Percentiles rank a stretch among this genome's conserved stretches.
Evolutionary conservation across 2,797 vertebrate species (phyloP).

Genomic region (Sebastes umbrosus): DNA sequence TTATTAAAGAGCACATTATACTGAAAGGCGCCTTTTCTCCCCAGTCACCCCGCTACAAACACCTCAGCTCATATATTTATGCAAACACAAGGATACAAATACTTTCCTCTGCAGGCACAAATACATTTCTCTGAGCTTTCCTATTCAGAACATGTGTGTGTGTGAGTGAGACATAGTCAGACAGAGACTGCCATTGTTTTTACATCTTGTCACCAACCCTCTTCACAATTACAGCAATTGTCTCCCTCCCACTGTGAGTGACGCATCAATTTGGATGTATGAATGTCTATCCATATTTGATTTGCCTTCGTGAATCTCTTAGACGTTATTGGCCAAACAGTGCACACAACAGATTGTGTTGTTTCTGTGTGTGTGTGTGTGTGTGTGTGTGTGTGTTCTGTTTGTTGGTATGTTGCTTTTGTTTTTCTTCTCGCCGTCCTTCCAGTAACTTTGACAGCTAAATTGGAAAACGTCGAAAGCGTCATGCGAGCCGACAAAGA

Average conservation of each 20-base stretch:
- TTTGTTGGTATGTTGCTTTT: neutral
- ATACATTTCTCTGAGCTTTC: constrained; percentile 21
- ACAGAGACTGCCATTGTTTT: constrained; percentile 39
- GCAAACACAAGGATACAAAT: constrained; percentile 41
- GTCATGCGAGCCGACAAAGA: constrained; percentile 28
- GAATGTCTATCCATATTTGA: constrained; percentile 42
- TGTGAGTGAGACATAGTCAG: neutral
- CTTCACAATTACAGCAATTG: constrained; percentile 39
- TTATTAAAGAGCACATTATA: constrained; percentile 77
- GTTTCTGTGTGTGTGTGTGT: neutral
- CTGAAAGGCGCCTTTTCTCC: constrained; percentile 15
- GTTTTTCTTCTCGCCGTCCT: neutral
- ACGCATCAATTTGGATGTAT: constrained; percentile 36
- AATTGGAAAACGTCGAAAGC: constrained; percentile 53
- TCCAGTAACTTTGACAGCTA: constrained; percentile 54
- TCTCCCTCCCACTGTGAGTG: constrained; percentile 32
- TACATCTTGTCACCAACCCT: constrained; percentile 20
- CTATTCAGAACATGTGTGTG: neutral
- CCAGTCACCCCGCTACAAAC: neutral
- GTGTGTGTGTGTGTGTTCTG: neutral
- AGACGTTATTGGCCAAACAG: constrained; percentile 1
- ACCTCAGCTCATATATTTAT: constrained; percentile 32
- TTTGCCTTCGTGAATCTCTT: constrained; percentile 21
- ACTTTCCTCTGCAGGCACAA: constrained; percentile 18
- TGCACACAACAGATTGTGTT: neutral